Percentiles rank a stretch among this genome's conserved stretches.
phyloP scores from a whole-genome alignment of 2,797 vertebrate species.

The Tenualosa ilisha region DNA sequence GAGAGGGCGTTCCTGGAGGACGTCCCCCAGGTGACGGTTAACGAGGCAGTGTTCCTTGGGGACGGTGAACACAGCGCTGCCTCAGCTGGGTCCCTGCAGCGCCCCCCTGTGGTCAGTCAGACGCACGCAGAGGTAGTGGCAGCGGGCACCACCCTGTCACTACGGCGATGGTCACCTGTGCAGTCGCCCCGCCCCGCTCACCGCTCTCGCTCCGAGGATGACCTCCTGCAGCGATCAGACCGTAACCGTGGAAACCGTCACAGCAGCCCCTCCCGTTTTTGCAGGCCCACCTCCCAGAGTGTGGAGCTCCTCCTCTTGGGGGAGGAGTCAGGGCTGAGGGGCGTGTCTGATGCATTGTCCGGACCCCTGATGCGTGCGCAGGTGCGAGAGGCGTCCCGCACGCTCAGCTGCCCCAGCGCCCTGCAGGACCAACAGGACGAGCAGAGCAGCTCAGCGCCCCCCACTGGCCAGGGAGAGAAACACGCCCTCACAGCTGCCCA shows the following conservation, averaged over 20 bases:
- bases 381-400: slow-evolving; percentile 33
- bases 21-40: neutral
- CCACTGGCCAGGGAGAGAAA: slow-evolving; percentile 44
- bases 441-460: neutral
- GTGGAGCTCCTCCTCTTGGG: slow-evolving; percentile 42
- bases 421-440: slow-evolving; percentile 59
- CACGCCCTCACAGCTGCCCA: slow-evolving; percentile 43
- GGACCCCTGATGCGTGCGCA: slow-evolving; percentile 56
- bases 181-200: slow-evolving; percentile 68
- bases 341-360: slow-evolving; percentile 54
- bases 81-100: no score
- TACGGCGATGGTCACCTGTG: slow-evolving; percentile 78
- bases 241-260: slow-evolving; percentile 55
- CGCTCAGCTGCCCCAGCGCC: slow-evolving; percentile 26
- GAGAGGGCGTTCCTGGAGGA: slow-evolving; percentile 39
- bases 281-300: slow-evolving; percentile 37
- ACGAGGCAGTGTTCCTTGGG: no score
- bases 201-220: slow-evolving; percentile 90
- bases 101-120: no score
- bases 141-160: slow-evolving; percentile 65
- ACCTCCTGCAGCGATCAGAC: slow-evolving; percentile 77
- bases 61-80: no score
- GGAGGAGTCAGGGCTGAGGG: slow-evolving; percentile 33
- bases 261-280: slow-evolving; percentile 81
- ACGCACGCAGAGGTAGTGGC: neutral